Conservation (phyloP, 2,888 invertebrate genomes). For the Diarsia mendica region DNA sequence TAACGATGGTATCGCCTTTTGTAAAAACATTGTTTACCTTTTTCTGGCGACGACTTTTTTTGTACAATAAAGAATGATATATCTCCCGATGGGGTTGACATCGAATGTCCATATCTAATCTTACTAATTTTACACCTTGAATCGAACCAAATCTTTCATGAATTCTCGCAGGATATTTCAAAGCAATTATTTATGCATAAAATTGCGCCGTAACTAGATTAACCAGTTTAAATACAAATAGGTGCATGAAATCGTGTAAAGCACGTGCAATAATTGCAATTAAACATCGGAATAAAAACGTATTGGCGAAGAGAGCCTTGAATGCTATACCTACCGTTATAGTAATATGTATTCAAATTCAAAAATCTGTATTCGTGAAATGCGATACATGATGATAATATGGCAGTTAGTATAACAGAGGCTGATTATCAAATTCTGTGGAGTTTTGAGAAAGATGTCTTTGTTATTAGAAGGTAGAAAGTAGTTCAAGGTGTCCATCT, state of each 20-base stretch:
- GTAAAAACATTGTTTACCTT: not conserved
- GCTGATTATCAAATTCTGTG: not conserved
- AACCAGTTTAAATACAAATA: slow-evolving; percentile 8
- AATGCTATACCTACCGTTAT: slow-evolving; percentile 1
- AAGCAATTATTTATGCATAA: not conserved
- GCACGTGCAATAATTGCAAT: slow-evolving; percentile 17
- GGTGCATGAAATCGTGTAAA: slow-evolving; percentile 38
- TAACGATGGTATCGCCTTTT: not conserved
- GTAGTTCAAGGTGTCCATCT: slow-evolving; percentile 14
- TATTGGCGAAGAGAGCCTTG: slow-evolving; percentile 51
- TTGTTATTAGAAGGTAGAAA: slow-evolving; percentile 5
- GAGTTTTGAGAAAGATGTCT: slow-evolving; percentile 12
- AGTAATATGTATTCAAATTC: not conserved
- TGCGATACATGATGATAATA: not conserved
- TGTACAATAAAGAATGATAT: not conserved
- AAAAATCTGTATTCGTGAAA: not conserved
- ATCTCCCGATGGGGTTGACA: not conserved
- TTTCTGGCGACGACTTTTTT: not conserved
- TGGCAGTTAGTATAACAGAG: not conserved
- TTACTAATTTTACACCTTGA: not conserved
- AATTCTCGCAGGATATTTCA: not conserved
- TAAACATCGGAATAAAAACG: slow-evolving; percentile 13
- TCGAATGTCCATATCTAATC: not conserved
- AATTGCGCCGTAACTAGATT: not conserved
- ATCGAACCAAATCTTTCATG: not conserved